Conservation (phyloP, 1,140 invertebrate species). For the Drosophila nigrodunni region DNA sequence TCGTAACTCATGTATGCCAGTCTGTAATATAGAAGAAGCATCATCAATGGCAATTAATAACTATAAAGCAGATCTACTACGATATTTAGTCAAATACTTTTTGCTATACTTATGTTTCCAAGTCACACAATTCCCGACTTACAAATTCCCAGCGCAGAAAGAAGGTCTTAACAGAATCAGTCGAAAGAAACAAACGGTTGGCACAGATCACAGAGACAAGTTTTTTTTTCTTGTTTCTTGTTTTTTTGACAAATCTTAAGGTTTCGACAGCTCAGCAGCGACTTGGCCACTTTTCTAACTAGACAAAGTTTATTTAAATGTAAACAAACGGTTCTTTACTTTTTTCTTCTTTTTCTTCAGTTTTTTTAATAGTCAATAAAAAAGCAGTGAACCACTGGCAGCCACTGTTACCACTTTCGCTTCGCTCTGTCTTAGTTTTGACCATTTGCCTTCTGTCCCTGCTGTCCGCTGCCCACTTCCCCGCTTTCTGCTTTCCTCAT, state of each 20-base stretch:
- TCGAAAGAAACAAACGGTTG: slow-evolving; percentile 45
- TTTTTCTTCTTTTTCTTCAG: slow-evolving; percentile 15
- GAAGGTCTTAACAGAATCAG: neutral
- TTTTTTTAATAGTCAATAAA: slow-evolving; percentile 15
- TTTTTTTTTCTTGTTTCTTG: neutral
- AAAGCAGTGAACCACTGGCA: slow-evolving; percentile 8
- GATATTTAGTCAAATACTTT: neutral
- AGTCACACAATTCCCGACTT: too few relatives aligned
- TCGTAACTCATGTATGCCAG: slow-evolving; percentile 65
- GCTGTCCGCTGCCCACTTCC: neutral
- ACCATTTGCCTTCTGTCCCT: slow-evolving; percentile 1
- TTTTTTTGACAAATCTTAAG: slow-evolving; percentile 30
- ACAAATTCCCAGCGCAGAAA: neutral
- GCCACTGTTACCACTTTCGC: slow-evolving; percentile 54
- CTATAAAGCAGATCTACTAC: slow-evolving; percentile 5
- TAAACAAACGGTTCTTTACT: slow-evolving; percentile 60
- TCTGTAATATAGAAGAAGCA: slow-evolving; percentile 58
- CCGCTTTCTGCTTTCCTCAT: neutral
- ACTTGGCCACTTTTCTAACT: slow-evolving; percentile 39
- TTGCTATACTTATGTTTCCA: too few relatives aligned
- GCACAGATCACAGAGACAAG: slow-evolving; percentile 34
- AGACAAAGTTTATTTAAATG: slow-evolving; percentile 55
- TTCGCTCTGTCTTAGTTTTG: slow-evolving; percentile 16
- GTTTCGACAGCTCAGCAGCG: slow-evolving; percentile 23
- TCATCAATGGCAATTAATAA: neutral